Evolutionary conservation across 2,113 vertebrate species (phyloP), one percentile per base, ranked within the genome.

Genomic region (Tragelaphus buxtoni): DNA sequence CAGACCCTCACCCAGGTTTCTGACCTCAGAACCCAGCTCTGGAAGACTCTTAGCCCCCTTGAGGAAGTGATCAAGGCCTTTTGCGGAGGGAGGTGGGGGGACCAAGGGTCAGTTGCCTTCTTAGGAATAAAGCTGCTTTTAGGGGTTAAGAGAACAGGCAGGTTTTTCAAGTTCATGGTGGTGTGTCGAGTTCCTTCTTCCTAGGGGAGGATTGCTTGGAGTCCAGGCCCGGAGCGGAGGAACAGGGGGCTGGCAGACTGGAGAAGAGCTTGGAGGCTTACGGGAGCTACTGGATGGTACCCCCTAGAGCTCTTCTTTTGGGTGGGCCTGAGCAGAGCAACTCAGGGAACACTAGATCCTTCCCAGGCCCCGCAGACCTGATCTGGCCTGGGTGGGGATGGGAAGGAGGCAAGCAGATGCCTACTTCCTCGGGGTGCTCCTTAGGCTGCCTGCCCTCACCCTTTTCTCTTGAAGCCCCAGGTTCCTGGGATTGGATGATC

Each of bases 131-230:
- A 93, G n/a, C 85, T 94, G 35, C 87, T 94, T 96, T 97, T 92
- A 93, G 96, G 86, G 51, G 92, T 97, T 96, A 98, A 97, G 98
- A 97, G 97, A 97, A 97, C 95, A 32, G 96, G 97, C 98, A 98
- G 97, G 98, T 98, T 98, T 98, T 98, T 98, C 98, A 97, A 85
- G 97, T 98, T 97, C 87, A 88, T 30, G 49, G 95, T 97, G 49
- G 86, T 94, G 79, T 87, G 93, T 97, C 45, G 13, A 18, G 94
- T 97, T 96, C 79, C 88, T 94, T 93, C 79, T 95, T 93, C 61
- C 69, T 92, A 84, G 87, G 79, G 94, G 88, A 96, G 80, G 95
- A 80, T 80, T 97, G 80, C 80, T 69, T 94, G 58, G 81, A 96
- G 61, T 81, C 92, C 80, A 87, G 86, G 94, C 92, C 95, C 20